Percentiles rank a stretch among this genome's conserved stretches.
Conservation (phyloP, 2,797 vertebrate species). For the Cyclura pinguis region DNA sequence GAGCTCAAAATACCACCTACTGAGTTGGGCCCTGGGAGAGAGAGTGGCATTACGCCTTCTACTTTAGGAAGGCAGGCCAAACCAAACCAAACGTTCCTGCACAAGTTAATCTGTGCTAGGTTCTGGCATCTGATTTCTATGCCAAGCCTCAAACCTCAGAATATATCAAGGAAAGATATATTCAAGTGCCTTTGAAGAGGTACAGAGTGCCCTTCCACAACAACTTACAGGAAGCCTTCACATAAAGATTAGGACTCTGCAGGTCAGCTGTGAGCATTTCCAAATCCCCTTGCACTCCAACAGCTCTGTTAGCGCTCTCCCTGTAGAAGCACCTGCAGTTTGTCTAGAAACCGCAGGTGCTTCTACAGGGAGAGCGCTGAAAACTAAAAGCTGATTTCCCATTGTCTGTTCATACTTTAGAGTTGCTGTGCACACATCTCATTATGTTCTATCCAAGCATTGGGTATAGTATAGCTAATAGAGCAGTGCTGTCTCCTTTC, state of each 20-base stretch:
- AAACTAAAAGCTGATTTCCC: background rate
- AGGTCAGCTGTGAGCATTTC: background rate
- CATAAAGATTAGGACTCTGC: background rate
- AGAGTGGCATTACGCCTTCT: slow-evolving; percentile 30
- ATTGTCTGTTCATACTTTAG: background rate
- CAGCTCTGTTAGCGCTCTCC: background rate
- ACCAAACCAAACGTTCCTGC: background rate
- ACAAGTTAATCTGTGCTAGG: background rate
- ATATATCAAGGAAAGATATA: background rate
- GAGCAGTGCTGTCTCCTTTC: background rate
- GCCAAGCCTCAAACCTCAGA: background rate
- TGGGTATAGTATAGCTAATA: background rate
- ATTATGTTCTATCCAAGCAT: background rate
- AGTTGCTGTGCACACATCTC: too few relatives aligned
- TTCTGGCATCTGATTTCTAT: background rate
- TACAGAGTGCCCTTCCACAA: background rate
- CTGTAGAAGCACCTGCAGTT: too few relatives aligned
- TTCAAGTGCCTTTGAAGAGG: background rate
- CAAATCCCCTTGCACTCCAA: background rate
- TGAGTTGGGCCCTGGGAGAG: slow-evolving; percentile 38
- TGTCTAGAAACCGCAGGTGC: background rate
- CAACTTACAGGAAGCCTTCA: background rate
- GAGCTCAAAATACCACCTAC: slow-evolving; percentile 29
- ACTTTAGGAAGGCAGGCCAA: background rate
- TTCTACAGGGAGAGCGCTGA: background rate